Conservation (phyloP, 2,888 invertebrate genomes). For the Psylliodes chrysocephalus region DNA sequence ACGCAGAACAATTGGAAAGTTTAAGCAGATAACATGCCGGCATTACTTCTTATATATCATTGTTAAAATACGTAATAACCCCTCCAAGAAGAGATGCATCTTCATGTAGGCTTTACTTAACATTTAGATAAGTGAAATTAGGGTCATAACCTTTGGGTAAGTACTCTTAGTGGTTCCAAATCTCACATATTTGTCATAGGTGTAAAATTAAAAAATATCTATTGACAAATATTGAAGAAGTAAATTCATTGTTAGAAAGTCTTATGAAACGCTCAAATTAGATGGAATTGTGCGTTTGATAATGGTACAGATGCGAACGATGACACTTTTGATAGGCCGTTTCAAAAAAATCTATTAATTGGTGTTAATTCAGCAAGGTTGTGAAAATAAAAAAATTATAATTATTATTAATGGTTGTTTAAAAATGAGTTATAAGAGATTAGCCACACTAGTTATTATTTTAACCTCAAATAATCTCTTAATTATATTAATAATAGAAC, state of each 20-base stretch:
- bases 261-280: slow-evolving; percentile 7
- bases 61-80: slow-evolving; percentile 54
- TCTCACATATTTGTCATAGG: slow-evolving; percentile 14
- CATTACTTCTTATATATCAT: slow-evolving; percentile 56
- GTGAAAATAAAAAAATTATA: no score
- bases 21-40: slow-evolving; percentile 49
- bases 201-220: slow-evolving; percentile 4
- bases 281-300: background rate
- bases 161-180: slow-evolving; percentile 23
- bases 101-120: slow-evolving; percentile 54
- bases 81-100: slow-evolving; percentile 54
- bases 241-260: slow-evolving; percentile 30
- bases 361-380: no score
- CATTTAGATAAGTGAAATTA: slow-evolving; percentile 62
- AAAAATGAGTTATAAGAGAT: no score
- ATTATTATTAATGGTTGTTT: no score
- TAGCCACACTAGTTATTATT: no score
- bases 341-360: background rate
- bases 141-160: slow-evolving; percentile 59
- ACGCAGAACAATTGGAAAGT: slow-evolving; percentile 52
- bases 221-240: slow-evolving; percentile 23
- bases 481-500: no score
- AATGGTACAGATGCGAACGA: no score
- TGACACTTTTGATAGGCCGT: background rate
- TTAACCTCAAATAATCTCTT: no score